Conservation (phyloP, 2,888 invertebrate genomes). For the Limnephilus lunatus region DNA sequence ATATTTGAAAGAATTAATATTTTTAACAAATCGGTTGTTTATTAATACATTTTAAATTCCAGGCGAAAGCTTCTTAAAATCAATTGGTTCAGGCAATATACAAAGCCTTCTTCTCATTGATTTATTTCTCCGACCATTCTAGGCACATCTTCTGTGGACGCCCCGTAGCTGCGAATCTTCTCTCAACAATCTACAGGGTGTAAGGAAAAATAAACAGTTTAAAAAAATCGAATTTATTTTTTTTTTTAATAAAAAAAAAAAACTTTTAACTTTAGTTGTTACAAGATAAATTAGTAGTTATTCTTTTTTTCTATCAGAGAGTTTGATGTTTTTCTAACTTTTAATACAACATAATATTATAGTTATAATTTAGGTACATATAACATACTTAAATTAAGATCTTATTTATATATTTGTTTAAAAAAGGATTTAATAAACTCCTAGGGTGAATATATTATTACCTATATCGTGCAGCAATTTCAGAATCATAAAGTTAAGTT, state of each 20-base stretch:
- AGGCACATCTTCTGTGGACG: background rate
- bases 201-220: constrained; percentile 48
- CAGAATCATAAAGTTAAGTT: background rate
- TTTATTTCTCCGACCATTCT: background rate
- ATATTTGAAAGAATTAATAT: too few species aligned
- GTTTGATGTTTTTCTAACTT: background rate
- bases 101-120: background rate
- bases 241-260: constrained; percentile 43
- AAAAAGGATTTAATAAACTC: constrained; percentile 5
- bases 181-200: constrained; percentile 51
- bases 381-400: constrained; percentile 7
- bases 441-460: constrained; percentile 2
- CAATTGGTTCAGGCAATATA: background rate
- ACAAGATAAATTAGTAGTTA: background rate
- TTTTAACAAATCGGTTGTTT: too few species aligned
- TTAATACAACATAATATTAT: background rate
- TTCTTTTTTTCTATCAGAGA: background rate
- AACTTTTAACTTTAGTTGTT: constrained; percentile 23
- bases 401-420: background rate
- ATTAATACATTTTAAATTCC: too few species aligned
- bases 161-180: background rate
- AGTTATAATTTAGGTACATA: background rate
- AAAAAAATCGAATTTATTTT: constrained; percentile 55
- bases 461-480: background rate
- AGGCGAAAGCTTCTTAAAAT: too few species aligned